These are phyloP conservation scores for Euphydryas editha DNA, from an alignment of 2,888 invertebrate genomes.

Conservation along the genomic window DNA sequence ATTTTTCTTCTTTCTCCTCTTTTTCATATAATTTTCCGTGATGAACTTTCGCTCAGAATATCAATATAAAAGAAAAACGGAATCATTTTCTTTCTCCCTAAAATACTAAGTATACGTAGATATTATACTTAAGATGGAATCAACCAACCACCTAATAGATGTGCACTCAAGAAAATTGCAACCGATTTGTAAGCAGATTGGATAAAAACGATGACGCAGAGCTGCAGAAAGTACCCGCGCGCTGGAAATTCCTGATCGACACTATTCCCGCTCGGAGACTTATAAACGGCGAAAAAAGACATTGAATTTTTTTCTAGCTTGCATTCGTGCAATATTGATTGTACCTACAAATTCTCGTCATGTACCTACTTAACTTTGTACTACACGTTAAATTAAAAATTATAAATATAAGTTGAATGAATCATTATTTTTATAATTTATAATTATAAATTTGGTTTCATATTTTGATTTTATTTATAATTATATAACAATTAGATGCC, in stretches of 20 bases:
- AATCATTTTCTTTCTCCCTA: no score
- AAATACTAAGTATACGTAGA: no score
- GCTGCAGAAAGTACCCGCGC: constrained; percentile 19
- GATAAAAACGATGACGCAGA: constrained; percentile 36
- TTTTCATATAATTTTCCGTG: no score
- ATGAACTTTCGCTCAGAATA: no score
- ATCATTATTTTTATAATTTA: no score
- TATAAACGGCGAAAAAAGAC: constrained; percentile 7
- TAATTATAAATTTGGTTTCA: no score
- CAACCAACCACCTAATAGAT: constrained; percentile 26
- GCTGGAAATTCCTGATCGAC: constrained; percentile 30
- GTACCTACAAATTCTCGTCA: neutral
- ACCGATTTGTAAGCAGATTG: constrained; percentile 39
- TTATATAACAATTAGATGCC: no score
- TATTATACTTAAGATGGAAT: constrained; percentile 19
- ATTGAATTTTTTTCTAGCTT: constrained; percentile 6
- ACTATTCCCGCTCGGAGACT: constrained; percentile 27
- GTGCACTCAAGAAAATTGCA: constrained; percentile 30
- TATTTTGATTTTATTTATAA: no score
- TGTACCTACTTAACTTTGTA: neutral
- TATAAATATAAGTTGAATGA: no score
- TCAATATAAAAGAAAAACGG: neutral
- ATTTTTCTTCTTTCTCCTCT: no score
- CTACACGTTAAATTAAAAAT: neutral
- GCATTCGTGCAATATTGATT: constrained; percentile 2